phyloP scores from a whole-genome alignment of 2,888 invertebrate species.

The Agrilus mali region DNA sequence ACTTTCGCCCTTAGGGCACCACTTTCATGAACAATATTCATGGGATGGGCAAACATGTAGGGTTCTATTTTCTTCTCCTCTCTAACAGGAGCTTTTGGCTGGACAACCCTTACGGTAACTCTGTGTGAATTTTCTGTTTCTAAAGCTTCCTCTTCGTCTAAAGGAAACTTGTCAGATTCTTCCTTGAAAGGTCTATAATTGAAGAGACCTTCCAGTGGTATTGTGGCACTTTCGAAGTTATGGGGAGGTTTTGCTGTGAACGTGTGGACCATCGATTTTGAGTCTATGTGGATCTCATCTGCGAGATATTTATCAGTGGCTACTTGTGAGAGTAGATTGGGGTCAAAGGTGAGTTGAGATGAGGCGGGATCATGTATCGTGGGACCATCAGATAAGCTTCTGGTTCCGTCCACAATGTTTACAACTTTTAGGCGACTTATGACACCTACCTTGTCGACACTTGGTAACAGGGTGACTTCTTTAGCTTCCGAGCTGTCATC shows the following conservation, averaged over 20 bases:
- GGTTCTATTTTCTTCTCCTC: slow-evolving; percentile 1
- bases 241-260: slow-evolving; percentile 27
- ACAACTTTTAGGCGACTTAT: slow-evolving; percentile 57
- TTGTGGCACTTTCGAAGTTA: slow-evolving; percentile 47
- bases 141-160: slow-evolving; percentile 23
- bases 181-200: slow-evolving; percentile 37
- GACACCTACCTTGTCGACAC: slow-evolving; percentile 53
- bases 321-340: no score
- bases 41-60: slow-evolving; percentile 9
- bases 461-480: slow-evolving; percentile 47
- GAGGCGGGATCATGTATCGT: no score
- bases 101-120: slow-evolving; percentile 28
- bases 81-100: slow-evolving; percentile 17
- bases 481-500: slow-evolving; percentile 34
- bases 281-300: slow-evolving; percentile 24
- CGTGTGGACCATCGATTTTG: slow-evolving; percentile 27
- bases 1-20: slow-evolving; percentile 28
- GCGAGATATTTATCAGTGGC: slow-evolving; percentile 1
- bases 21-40: slow-evolving; percentile 22
- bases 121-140: slow-evolving; percentile 28
- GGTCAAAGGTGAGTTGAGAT: no score
- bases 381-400: not conserved
- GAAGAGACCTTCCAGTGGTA: slow-evolving; percentile 55
- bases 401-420: slow-evolving; percentile 38
- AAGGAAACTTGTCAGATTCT: slow-evolving; percentile 3